These are phyloP conservation scores for Chrysolina americana DNA, from an alignment of 2,888 invertebrate species.

Conservation along the genomic window DNA sequence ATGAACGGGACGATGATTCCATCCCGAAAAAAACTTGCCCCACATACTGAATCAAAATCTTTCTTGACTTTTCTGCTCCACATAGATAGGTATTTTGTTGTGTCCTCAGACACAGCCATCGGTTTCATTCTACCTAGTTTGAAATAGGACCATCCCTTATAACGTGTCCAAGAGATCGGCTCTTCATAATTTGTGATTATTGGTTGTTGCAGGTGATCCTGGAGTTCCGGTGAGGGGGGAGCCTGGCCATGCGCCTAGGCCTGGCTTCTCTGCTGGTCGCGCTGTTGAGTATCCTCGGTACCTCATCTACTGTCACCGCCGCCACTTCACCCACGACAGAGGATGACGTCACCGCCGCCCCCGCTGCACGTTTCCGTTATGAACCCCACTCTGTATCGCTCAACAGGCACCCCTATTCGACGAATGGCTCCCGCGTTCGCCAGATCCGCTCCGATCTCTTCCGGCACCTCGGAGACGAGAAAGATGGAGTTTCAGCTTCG, in stretches of 20 bases:
- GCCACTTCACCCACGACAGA: constrained; percentile 44
- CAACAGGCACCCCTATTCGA: constrained; percentile 21
- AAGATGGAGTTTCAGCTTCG: constrained; percentile 2
- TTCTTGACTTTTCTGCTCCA: too few relatives aligned
- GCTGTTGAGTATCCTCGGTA: constrained; percentile 67
- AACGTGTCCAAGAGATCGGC: neutral
- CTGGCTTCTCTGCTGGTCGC: constrained; percentile 71
- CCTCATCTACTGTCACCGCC: constrained; percentile 48
- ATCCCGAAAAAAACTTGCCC: too few relatives aligned
- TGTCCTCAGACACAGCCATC: too few relatives aligned
- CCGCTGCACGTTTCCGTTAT: constrained; percentile 9
- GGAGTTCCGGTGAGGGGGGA: constrained; percentile 69
- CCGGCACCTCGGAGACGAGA: constrained; percentile 16
- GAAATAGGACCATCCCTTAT: too few relatives aligned
- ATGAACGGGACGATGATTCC: too few relatives aligned
- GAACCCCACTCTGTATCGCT: neutral
- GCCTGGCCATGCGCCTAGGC: constrained; percentile 76
- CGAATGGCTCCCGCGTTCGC: neutral
- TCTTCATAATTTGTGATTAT: constrained; percentile 24
- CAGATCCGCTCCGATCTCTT: neutral
- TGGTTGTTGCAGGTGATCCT: constrained; percentile 62
- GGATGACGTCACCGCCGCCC: constrained; percentile 40
- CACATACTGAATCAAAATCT: too few relatives aligned
- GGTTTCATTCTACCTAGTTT: too few relatives aligned
- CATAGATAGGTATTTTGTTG: too few relatives aligned